Base-by-base conservation (phyloP, 2,888 invertebrate species). In the Limnephilus marmoratus region DNA sequence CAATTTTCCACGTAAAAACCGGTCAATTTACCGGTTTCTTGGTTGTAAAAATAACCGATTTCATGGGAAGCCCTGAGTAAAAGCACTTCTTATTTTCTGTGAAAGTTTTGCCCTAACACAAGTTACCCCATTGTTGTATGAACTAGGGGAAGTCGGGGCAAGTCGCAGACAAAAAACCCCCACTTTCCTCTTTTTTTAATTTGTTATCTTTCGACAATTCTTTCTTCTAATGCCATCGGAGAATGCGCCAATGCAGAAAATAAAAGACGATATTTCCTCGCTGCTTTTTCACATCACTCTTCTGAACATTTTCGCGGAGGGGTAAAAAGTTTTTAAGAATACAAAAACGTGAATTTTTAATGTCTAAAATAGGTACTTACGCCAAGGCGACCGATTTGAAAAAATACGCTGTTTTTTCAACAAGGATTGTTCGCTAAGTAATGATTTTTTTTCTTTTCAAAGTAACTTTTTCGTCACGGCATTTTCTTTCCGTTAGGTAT, bases 141-240 rank as follows among this genome's bases (percentile, higher is more conserved):
- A 83, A 83, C 83, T 83, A 37, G 37, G 37, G 83, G 37, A 83
- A 83, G 83, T 24, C 18, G 37, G 82, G 82, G 37, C 31, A 83
- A 83, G 83, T 37, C 83, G 34, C n/a, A 9, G 68, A 68, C 68
- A 24, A 83, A 83, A 83, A 83, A 83, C 18, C 18, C 37, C 37
- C 83, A 24, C 83, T 83, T 24, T 83, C 37, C 37, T 83, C 13
- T 34, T 68, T 68, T 68, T 68, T 9, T 68, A 15, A 68, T 68
- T 68, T 68, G 68, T 68, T 83, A 83, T 41, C 37, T 83, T 37
- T 83, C 83, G 34, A 37, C 83, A 83, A 34, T 83, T 34, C 83
- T 83, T 83, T 83, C 83, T 37, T 37, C 24, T 83, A 83, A 83
- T 83, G 83, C 34, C 37, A 83, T 83, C 83, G 83, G 83, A 83